These are phyloP conservation scores for Forbesichthys papilliferus DNA, from an alignment of 2,113 vertebrate species.

Conservation along the genomic window DNA sequence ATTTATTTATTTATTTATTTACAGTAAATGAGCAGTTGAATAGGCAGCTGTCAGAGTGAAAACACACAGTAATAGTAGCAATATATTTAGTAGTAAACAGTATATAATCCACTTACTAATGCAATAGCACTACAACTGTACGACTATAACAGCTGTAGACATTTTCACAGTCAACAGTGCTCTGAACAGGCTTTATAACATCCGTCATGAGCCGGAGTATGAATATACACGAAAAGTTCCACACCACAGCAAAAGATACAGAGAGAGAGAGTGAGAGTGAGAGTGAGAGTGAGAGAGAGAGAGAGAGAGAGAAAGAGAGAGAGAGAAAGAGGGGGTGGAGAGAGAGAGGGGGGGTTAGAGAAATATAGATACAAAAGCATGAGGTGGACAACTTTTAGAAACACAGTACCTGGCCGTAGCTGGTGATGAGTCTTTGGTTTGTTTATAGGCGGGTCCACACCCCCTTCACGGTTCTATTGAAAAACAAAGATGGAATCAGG, in stretches of 20 bases:
- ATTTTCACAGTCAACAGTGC: neutral
- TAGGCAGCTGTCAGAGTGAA: too few relatives aligned
- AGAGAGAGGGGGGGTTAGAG: conserved; percentile 3
- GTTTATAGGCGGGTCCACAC: conserved; percentile 39
- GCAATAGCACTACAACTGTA: too few relatives aligned
- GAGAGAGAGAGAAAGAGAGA: neutral
- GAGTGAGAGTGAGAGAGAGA: neutral
- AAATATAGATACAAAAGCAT: neutral
- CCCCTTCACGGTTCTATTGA: conserved; percentile 40
- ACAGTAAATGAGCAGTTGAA: too few relatives aligned
- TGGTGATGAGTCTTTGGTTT: conserved; percentile 43
- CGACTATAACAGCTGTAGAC: too few relatives aligned
- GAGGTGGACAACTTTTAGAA: conserved; percentile 28
- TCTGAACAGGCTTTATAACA: neutral
- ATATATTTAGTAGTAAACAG: too few relatives aligned
- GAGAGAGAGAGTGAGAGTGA: neutral
- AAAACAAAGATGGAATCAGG: conserved; percentile 10
- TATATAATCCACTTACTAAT: too few relatives aligned
- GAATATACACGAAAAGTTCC: neutral
- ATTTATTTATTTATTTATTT: too few relatives aligned
- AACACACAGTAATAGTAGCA: too few relatives aligned
- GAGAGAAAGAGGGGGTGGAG: too few relatives aligned
- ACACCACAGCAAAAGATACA: too few relatives aligned
- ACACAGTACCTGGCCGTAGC: conserved; percentile 48
- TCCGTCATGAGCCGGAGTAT: conserved; percentile 7